These are phyloP conservation scores for Caretta caretta DNA, from an alignment of 2,113 vertebrate genomes.

Conservation along the genomic window DNA sequence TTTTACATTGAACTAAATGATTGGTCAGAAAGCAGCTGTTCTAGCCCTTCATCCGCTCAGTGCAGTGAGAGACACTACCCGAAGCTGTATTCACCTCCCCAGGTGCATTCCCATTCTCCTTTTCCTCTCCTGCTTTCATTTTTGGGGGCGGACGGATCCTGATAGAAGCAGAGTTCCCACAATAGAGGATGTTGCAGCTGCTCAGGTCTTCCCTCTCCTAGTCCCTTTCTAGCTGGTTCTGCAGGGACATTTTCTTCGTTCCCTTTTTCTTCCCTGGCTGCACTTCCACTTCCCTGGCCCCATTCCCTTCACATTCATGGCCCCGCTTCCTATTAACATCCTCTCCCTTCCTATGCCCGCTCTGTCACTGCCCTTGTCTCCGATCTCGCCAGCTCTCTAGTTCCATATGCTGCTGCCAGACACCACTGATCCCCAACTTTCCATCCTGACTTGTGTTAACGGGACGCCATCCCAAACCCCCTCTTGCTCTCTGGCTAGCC, in stretches of 20 bases:
- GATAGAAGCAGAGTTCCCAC: background rate
- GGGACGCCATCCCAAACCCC: too few species aligned
- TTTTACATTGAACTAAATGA: background rate
- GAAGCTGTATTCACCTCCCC: background rate
- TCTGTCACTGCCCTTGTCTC: background rate
- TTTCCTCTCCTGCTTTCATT: background rate
- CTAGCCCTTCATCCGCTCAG: background rate
- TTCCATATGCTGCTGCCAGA: background rate
- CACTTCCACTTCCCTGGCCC: background rate
- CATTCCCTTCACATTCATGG: background rate
- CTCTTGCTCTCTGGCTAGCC: background rate
- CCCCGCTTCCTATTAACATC: background rate
- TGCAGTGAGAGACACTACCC: background rate
- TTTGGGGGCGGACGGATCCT: background rate
- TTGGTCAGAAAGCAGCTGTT: background rate
- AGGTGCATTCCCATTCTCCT: background rate
- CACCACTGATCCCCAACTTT: background rate
- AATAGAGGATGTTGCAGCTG: background rate
- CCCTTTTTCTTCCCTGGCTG: background rate
- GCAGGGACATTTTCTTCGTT: background rate
- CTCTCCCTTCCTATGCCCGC: background rate
- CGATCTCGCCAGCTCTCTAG: background rate
- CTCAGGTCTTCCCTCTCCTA: background rate
- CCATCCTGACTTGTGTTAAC: background rate
- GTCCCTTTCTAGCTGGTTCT: background rate